Conservation (phyloP, 1,140 invertebrate genomes). For the Trichonephila inaurata region DNA sequence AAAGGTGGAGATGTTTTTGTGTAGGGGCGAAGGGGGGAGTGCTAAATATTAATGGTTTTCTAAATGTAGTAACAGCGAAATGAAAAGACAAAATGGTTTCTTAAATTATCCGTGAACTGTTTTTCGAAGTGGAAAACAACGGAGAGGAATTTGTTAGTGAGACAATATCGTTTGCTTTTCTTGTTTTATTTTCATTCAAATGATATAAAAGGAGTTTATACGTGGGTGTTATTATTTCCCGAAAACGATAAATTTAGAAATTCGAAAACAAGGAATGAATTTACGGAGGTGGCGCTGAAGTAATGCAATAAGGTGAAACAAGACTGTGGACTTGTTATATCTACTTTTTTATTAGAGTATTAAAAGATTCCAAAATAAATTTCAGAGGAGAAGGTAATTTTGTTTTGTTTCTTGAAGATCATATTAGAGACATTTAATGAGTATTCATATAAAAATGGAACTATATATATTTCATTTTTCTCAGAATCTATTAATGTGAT, state of each 20-base stretch:
- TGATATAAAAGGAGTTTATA: neutral
- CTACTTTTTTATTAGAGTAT: no score
- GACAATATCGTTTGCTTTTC: neutral
- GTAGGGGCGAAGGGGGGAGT: neutral
- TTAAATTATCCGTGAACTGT: neutral
- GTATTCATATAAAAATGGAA: no score
- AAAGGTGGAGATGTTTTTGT: constrained; percentile 25
- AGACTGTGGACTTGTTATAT: no score
- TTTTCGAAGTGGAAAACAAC: neutral
- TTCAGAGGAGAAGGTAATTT: no score
- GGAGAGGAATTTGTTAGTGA: neutral
- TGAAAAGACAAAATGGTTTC: neutral
- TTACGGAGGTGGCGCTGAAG: neutral
- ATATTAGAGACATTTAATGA: no score
- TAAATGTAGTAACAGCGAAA: constrained; percentile 37
- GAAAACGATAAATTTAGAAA: neutral
- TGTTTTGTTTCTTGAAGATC: no score
- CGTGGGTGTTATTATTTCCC: neutral
- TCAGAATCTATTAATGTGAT: no score
- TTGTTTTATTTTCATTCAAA: neutral
- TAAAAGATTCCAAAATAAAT: no score
- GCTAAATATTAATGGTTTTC: constrained; percentile 47
- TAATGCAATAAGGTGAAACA: neutral
- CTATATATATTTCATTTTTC: no score
- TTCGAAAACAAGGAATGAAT: neutral